Percentiles rank a stretch among this genome's conserved stretches.
Conservation (phyloP, 1,140 invertebrate species). For the Bicyclus anynana region DNA sequence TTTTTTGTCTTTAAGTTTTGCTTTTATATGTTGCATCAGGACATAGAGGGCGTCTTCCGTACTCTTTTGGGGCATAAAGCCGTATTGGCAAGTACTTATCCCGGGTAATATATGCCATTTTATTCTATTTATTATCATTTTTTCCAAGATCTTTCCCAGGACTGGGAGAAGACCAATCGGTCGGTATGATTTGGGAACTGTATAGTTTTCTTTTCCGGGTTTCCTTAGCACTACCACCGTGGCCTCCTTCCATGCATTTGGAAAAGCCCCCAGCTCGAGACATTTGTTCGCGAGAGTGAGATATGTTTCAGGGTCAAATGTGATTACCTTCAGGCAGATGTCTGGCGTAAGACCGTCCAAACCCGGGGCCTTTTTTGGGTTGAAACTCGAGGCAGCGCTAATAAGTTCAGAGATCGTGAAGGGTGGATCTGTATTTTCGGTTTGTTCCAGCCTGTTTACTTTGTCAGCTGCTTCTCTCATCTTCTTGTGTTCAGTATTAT, state of each 20-base stretch:
- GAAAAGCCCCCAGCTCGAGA: slow-evolving; percentile 10
- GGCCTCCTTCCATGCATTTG: slow-evolving; percentile 19
- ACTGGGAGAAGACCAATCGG: slow-evolving; percentile 8
- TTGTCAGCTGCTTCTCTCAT: slow-evolving; percentile 9
- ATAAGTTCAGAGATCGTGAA: neutral
- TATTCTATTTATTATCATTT: neutral
- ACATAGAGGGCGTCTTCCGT: neutral
- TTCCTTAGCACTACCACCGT: slow-evolving; percentile 11
- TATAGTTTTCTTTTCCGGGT: slow-evolving; percentile 7
- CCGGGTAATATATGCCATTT: neutral
- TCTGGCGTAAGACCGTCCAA: slow-evolving; percentile 20
- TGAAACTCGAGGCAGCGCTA: neutral
- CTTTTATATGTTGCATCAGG: neutral
- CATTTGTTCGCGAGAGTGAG: slow-evolving; percentile 3
- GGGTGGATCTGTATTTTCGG: too few relatives aligned
- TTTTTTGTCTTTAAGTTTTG: neutral
- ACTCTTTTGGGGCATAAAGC: neutral
- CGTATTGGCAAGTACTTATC: slow-evolving; percentile 1
- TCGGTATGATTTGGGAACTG: slow-evolving; percentile 8
- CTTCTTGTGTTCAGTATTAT: slow-evolving; percentile 6
- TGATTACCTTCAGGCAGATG: slow-evolving; percentile 2
- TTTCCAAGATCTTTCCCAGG: slow-evolving; percentile 7
- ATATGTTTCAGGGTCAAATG: neutral
- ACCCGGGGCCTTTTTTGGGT: slow-evolving; percentile 22
- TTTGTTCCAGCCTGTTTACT: too few relatives aligned